Evolutionary conservation across 1,140 invertebrate genomes (phyloP).

Genomic region (Drosophila sechellia): DNA sequence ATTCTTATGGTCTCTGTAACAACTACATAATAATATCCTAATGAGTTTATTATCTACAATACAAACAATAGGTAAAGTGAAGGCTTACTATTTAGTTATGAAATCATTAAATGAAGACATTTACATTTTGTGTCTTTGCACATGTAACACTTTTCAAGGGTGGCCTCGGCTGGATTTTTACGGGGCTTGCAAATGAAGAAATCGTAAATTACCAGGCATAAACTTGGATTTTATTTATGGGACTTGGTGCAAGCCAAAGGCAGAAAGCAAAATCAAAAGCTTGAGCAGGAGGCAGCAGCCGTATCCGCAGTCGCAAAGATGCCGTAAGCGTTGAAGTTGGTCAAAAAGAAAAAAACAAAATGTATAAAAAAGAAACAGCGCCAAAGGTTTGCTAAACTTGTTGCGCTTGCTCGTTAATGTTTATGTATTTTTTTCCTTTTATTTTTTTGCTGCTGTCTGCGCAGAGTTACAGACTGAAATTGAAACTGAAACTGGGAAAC

Average conservation of each 20-base stretch:
- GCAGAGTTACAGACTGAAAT: constrained; percentile 48
- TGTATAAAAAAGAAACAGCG: constrained; percentile 6
- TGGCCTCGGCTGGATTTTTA: constrained; percentile 1
- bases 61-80: neutral
- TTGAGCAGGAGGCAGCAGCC: constrained; percentile 38
- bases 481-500: constrained; percentile 30
- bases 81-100: neutral
- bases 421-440: constrained; percentile 23
- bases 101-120: neutral
- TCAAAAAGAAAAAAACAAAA: constrained; percentile 53
- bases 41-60: neutral
- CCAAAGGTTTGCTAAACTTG: constrained; percentile 76
- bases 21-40: neutral
- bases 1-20: too few species aligned
- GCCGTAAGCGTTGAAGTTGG: constrained; percentile 77
- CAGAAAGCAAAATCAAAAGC: constrained; percentile 36
- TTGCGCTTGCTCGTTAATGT: constrained; percentile 52
- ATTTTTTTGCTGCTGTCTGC: constrained; percentile 36
- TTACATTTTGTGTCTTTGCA: neutral
- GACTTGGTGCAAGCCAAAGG: constrained; percentile 74
- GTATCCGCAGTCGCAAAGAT: constrained; percentile 53
- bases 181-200: constrained; percentile 14
- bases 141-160: constrained; percentile 21
- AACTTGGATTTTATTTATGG: constrained; percentile 43
- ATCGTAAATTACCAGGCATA: constrained; percentile 41